A percentile compares a stretch with the other conserved stretches of the same genome.
Evolutionary conservation across 2,113 vertebrate genomes (phyloP).

Genomic region (Hydropotes inermis): DNA sequence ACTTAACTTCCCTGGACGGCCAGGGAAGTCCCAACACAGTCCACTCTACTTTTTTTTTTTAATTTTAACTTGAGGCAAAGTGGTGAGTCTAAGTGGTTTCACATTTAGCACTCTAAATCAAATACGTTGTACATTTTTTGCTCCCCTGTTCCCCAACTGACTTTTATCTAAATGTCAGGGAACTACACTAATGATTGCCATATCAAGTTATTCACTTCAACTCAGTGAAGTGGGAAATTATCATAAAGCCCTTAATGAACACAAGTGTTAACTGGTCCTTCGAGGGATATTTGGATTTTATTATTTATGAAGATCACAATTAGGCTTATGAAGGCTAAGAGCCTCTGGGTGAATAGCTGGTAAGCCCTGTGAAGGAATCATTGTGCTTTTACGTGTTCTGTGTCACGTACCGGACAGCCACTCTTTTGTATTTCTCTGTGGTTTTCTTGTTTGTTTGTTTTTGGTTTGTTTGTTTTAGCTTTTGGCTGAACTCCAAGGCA

Average conservation of each 20-base stretch:
- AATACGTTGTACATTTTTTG: not conserved
- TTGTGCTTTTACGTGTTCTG: not conserved
- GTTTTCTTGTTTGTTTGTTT: not conserved
- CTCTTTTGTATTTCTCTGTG: not conserved
- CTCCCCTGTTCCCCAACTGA: not conserved
- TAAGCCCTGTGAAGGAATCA: not conserved
- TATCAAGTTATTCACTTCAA: not conserved
- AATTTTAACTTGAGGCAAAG: not conserved
- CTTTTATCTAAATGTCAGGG: slow-evolving; percentile 6
- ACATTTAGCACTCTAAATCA: not conserved
- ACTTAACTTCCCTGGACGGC: not conserved
- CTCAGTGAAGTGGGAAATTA: not conserved
- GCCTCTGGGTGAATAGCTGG: not conserved
- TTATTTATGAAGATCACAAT: slow-evolving; percentile 29
- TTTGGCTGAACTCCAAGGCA: not conserved
- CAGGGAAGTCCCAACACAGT: not conserved
- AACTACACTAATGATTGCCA: not conserved
- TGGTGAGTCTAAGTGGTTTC: not conserved
- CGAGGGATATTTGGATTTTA: not conserved
- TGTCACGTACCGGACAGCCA: not conserved
- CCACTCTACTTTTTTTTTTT: not conserved
- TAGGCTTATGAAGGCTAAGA: not conserved
- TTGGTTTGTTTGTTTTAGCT: not conserved
- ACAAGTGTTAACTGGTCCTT: not conserved
- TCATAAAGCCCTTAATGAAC: not conserved